A percentile compares a stretch with the other conserved stretches of the same genome.
Evolutionary conservation across 2,113 vertebrate species (phyloP).

Genomic region (Phrynosoma platyrhinos): DNA sequence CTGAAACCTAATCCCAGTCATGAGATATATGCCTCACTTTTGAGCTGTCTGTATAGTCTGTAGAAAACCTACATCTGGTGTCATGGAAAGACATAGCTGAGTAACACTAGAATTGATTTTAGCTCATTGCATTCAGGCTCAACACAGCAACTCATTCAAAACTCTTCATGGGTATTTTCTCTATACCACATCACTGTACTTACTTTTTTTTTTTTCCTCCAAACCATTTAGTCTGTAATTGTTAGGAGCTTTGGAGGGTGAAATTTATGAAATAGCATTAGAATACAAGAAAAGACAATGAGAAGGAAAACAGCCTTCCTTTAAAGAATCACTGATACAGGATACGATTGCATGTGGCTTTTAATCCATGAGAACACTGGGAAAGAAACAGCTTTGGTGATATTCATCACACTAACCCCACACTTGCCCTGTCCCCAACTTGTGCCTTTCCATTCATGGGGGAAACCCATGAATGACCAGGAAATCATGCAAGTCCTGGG

Average conservation of each 20-base stretch:
- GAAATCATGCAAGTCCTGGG: too few relatives aligned
- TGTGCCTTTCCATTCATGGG: too few relatives aligned
- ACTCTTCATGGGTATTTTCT: not conserved
- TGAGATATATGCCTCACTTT: not conserved
- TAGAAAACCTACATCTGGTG: not conserved
- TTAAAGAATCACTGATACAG: not conserved
- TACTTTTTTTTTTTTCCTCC: too few relatives aligned
- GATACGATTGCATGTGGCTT: too few relatives aligned
- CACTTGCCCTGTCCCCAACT: too few relatives aligned
- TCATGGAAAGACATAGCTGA: not conserved
- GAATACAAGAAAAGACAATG: not conserved
- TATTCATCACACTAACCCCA: too few relatives aligned
- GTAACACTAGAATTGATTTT: not conserved
- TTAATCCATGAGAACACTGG: too few relatives aligned
- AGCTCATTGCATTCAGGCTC: not conserved
- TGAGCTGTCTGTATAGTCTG: not conserved
- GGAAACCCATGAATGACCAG: too few relatives aligned
- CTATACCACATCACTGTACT: not conserved
- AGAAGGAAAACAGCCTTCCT: not conserved
- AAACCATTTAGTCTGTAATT: not conserved
- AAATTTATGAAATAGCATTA: not conserved
- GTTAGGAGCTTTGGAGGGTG: not conserved
- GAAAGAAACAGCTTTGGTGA: too few relatives aligned
- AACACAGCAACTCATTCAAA: not conserved
- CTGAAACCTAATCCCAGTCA: not conserved